Conservation (phyloP, 2,888 invertebrate genomes). For the Stegana nigrithorax region DNA sequence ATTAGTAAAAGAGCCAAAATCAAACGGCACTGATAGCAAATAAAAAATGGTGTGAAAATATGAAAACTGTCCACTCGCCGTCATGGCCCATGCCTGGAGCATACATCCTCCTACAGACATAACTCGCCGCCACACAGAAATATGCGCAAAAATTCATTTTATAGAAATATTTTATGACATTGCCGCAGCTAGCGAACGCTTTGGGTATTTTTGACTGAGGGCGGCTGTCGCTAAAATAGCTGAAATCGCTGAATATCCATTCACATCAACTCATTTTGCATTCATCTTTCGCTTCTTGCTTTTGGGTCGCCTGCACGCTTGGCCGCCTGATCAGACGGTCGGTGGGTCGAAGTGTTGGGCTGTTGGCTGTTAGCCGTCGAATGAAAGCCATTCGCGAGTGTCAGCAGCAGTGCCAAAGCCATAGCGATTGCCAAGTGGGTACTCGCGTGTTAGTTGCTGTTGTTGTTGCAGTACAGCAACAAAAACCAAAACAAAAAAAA, state of each 20-base stretch:
- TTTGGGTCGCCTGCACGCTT: too few species aligned
- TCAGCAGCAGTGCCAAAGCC: neutral
- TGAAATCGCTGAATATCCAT: neutral
- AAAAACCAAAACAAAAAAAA: too few species aligned
- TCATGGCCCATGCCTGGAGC: too few species aligned
- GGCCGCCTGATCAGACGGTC: too few species aligned
- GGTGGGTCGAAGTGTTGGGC: neutral
- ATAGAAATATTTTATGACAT: neutral
- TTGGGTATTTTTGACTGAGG: too few species aligned
- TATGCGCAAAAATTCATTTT: neutral
- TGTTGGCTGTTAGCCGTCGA: neutral
- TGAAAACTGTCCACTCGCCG: neutral
- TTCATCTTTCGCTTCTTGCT: neutral
- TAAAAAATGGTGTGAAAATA: neutral
- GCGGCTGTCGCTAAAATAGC: too few species aligned
- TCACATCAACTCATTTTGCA: neutral
- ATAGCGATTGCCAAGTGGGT: too few species aligned
- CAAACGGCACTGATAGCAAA: too few species aligned
- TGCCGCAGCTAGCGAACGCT: neutral
- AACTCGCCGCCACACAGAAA: neutral
- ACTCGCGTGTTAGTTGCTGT: too few species aligned
- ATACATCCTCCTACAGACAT: too few species aligned
- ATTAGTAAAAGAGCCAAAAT: too few species aligned
- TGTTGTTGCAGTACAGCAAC: neutral
- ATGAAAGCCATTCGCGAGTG: constrained; percentile 25